Evolutionary conservation across 1,140 invertebrate genomes (phyloP).

Genomic region (Bombus turneri): DNA sequence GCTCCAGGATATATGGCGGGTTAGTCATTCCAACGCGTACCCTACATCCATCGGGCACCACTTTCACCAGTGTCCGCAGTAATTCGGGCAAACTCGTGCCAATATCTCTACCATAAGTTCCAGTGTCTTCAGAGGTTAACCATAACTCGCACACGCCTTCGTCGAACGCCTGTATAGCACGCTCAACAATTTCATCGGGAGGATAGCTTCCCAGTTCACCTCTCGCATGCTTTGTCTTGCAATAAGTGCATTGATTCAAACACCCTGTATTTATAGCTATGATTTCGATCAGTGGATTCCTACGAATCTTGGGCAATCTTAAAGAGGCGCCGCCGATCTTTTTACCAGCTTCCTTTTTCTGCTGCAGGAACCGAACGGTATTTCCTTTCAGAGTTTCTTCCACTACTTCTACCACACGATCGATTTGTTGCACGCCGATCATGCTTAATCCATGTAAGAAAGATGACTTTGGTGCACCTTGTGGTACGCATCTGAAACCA

Average conservation of each 20-base stretch:
- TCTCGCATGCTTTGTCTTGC: conserved; percentile 98
- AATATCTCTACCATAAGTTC: conserved; percentile 98
- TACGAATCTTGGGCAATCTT: conserved; percentile 95
- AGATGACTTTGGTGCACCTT: conserved; percentile 89
- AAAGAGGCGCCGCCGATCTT: conserved; percentile 94
- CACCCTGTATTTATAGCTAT: conserved; percentile 99
- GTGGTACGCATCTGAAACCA: conserved; percentile 89
- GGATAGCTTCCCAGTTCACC: conserved; percentile 97
- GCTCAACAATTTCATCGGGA: conserved; percentile 90
- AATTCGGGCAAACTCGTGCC: conserved; percentile 93
- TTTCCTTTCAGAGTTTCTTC: conserved; percentile 98
- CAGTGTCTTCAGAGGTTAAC: conserved; percentile 99
- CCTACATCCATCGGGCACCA: conserved; percentile 95
- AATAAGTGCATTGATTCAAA: conserved; percentile 99
- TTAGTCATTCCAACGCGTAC: conserved; percentile 98
- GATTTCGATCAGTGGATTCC: conserved; percentile 98
- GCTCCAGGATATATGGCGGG: conserved; percentile 98
- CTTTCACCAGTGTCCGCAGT: conserved; percentile 92
- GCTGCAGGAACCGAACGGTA: conserved; percentile 90
- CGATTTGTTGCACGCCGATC: conserved; percentile 98
- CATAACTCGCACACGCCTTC: conserved; percentile 99
- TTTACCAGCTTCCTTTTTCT: conserved; percentile 88
- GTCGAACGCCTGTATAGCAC: conserved; percentile 92
- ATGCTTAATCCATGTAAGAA: conserved; percentile 93
- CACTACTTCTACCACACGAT: conserved; percentile 98